These are phyloP conservation scores for Cottus gobio DNA, from an alignment of 2,113 vertebrate genomes.

Conservation along the genomic window DNA sequence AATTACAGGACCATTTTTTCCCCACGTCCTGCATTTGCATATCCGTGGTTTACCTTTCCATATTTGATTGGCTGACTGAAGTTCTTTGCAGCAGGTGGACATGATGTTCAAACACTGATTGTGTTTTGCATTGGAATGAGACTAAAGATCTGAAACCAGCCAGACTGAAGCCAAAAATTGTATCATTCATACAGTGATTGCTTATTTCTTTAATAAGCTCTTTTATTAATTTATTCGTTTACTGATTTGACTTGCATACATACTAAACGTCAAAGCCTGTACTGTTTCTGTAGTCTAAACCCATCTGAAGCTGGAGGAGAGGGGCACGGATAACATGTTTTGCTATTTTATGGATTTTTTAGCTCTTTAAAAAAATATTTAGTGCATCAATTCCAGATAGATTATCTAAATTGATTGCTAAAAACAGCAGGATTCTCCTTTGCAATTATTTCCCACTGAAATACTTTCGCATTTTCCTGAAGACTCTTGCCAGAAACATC, in stretches of 20 bases:
- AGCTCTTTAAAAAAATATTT: not conserved
- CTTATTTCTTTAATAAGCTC: not conserved
- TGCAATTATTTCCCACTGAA: slow-evolving; percentile 5
- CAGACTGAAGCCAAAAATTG: not conserved
- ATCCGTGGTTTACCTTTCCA: slow-evolving; percentile 8
- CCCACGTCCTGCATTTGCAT: not conserved
- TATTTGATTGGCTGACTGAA: not conserved
- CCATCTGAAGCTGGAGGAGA: not conserved
- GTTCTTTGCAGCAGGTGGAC: not conserved
- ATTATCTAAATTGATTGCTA: not conserved
- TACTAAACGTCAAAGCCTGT: not conserved
- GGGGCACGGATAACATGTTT: not conserved
- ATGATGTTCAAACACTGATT: slow-evolving; percentile 21
- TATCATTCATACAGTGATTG: slow-evolving; percentile 10
- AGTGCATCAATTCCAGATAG: not conserved
- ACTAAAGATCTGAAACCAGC: slow-evolving; percentile 23
- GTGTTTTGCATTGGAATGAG: slow-evolving; percentile 35
- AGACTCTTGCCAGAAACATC: not conserved
- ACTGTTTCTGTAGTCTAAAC: not conserved
- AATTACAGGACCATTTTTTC: not conserved
- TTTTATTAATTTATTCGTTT: slow-evolving; percentile 4
- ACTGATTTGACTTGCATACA: not conserved
- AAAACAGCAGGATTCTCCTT: slow-evolving; percentile 4
- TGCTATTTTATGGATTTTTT: not conserved
- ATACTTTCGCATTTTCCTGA: not conserved